Evolutionary conservation across 2,888 invertebrate species (phyloP), one percentile per base, ranked within the genome.

Genomic region (Atethmia centrago): DNA sequence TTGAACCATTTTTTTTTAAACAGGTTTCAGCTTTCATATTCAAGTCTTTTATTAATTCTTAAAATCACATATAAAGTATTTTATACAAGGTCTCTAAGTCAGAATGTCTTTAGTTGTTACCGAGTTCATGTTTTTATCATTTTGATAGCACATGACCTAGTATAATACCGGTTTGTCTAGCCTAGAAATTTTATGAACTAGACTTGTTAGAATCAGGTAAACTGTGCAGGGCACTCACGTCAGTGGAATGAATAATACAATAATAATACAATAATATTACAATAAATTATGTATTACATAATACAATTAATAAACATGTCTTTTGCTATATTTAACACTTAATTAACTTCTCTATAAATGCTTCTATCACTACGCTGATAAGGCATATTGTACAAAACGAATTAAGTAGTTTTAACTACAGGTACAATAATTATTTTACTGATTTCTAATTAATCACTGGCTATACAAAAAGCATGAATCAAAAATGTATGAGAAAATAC

Each of bases 361-460:
- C 87, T 83, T 83, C 78, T 85, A 87, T 87, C 87, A 87, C 88
- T 87, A 88, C 76, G 64, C 77, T 72, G 77, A 83, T 85, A 87
- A 87, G 82, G 79, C 83, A 80, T 79, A 78, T 83, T 87, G 83
- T 85, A 85, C 83, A 83, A 65, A 69, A 70, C 62, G 66, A 83
- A 59, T 68, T 45, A 70, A 65, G 65, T 74, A 40, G 40, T 71
- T 64, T 69, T 53, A 62, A 66, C 16, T 63, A 72, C 2, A 77
- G 19, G 19, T 25, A 45, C 47, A 70, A 59, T 14, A 1, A 19
- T 47, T 7, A 47, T 45, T 16, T 45, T 45, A 53, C 14, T 61
- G 36, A 51, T 62, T 74, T 45, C 40, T 4, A 47, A 53, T 74
- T 40, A 31, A 25, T 10, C 9, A 63, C 40, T 53, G 61, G 21